Base-by-base conservation (phyloP, 2,113 vertebrate genomes). In the Apodemus speciosus region DNA sequence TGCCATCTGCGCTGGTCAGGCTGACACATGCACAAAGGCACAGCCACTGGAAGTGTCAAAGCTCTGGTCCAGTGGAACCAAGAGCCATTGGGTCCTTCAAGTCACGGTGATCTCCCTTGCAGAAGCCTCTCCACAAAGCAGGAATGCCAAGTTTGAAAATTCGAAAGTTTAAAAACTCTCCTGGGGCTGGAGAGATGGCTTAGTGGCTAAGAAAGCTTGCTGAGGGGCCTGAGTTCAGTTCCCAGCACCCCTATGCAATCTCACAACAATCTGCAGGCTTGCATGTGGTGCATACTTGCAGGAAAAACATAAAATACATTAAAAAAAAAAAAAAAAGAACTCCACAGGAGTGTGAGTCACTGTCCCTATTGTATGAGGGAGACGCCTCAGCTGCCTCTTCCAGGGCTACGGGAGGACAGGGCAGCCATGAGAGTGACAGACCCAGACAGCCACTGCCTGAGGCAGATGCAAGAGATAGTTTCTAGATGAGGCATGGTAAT, bases 1-100 rank as follows among this genome's bases (percentile, higher is more conserved):
- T 1, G 27, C 8, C 15, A 14, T 10, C 6, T 21, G 30, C 77
- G 51, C 2, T 15, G 6, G 6, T 6, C 58, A 1, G 1, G 7
- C 0, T 38, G 86, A 40, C 13, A 0, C 32, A 2, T 0, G 13
- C 32, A 40, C 11, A 13, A 16, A 43, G 64, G 27, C 1, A 1
- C 1, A 9, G 20, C 0, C 58, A 40, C n/a, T 0, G 9, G 11
- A 1, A 15, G 30, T 3, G 51, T 25, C 0, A 23, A 15, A 1
- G 58, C 27, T 8, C 0, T 0, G 18, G 30, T 0, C 46, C 2
- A 2, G 0, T 0, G 0, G 0, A 20, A 2, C 3, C 0, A 4
- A 35, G 9, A 0, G 10, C 4, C 38, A 0, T 53, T 1, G 16
- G 21, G 3, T 13, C 43, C 9, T 2, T 1, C 25, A 20, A 51